Conservation (phyloP, 1,140 invertebrate genomes). For the Drosophila willistoni region DNA sequence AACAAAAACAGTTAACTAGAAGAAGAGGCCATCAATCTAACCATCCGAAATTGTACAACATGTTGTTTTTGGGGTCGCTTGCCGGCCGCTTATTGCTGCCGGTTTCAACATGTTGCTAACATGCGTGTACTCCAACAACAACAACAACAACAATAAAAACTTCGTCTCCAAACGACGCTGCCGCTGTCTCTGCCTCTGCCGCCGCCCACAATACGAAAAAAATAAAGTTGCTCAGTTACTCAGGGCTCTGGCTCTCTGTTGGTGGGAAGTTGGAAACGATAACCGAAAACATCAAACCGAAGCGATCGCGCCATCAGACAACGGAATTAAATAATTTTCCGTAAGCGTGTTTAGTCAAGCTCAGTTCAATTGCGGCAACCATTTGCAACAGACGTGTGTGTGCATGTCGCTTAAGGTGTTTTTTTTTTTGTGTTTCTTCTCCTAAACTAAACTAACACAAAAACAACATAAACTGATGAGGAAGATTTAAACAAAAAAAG, state of each 20-base stretch:
- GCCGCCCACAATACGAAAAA: not conserved
- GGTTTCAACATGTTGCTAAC: slow-evolving; percentile 8
- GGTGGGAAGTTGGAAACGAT: slow-evolving; percentile 14
- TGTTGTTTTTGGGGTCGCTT: not conserved
- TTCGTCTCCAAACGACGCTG: too few relatives aligned
- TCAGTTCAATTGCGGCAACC: slow-evolving; percentile 79
- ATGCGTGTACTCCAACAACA: not conserved
- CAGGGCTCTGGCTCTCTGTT: not conserved
- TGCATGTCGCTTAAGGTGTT: too few relatives aligned
- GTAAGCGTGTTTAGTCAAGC: slow-evolving; percentile 70
- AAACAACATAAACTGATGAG: not conserved
- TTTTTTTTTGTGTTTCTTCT: too few relatives aligned
- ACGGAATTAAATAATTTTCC: slow-evolving; percentile 81
- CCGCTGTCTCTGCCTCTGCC: not conserved
- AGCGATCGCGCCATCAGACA: slow-evolving; percentile 43
- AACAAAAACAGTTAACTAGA: slow-evolving; percentile 31
- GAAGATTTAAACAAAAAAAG: not conserved
- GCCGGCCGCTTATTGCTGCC: not conserved
- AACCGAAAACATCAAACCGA: slow-evolving; percentile 18
- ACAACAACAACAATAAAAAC: too few relatives aligned
- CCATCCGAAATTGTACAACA: not conserved
- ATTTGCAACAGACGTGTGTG: slow-evolving; percentile 64
- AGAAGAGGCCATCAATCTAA: not conserved
- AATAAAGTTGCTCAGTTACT: slow-evolving; percentile 3
- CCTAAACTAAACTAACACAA: too few relatives aligned